A percentile compares a stretch with the other conserved stretches of the same genome.
phyloP scores from a whole-genome alignment of 2,113 vertebrate genomes.

The Xenopus tropicalis region UCB_Xtro_10.0 CM004451.2:34822001-34822500 shows the following conservation, averaged over 20 bases:
- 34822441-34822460: conserved; percentile 2
- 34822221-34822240: too few species aligned
- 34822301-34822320: too few species aligned
- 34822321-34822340: too few species aligned
- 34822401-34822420: conserved; percentile 2
- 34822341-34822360: neutral
- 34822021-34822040: conserved; percentile 85
- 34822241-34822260: too few species aligned
- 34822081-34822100: conserved; percentile 83
- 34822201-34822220: too few species aligned
- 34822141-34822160: too few species aligned
- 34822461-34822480: neutral
- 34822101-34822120: conserved; percentile 93
- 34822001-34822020: conserved; percentile 82
- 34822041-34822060: conserved; percentile 93
- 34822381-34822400: conserved; percentile 16
- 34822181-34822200: too few species aligned
- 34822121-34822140: conserved; percentile 87
- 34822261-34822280: too few species aligned
- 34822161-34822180: too few species aligned
- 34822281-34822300: too few species aligned
- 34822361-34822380: conserved; percentile 17
- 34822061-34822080: conserved; percentile 92
- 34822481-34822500: conserved; percentile 21
- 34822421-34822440: conserved; percentile 5